phyloP scores from a whole-genome alignment of 2,888 invertebrate genomes.

The Thecocarcelia acutangulata region DNA sequence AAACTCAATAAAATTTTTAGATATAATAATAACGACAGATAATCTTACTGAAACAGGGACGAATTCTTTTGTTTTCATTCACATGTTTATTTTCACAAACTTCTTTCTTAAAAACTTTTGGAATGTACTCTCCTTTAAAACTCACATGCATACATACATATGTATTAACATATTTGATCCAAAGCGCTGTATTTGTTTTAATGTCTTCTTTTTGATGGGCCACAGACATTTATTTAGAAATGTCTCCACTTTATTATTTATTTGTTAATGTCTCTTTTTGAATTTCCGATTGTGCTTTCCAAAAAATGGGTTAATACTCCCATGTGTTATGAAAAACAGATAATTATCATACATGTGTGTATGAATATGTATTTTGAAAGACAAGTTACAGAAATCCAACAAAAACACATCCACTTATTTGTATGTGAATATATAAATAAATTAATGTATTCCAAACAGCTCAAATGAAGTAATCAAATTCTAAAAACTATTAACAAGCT shows the following conservation, averaged over 20 bases:
- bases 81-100: no score
- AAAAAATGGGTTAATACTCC: slow-evolving; percentile 42
- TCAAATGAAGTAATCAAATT: slow-evolving; percentile 10
- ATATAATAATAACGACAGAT: no score
- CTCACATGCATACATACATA: no score
- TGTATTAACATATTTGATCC: not conserved
- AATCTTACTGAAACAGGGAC: no score
- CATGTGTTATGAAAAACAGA: slow-evolving; percentile 5
- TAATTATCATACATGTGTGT: slow-evolving; percentile 28
- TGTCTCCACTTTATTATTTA: not conserved
- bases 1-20: no score
- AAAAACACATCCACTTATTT: slow-evolving; percentile 1
- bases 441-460: not conserved
- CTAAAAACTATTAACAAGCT: slow-evolving; percentile 1
- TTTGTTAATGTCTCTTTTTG: slow-evolving; percentile 6
- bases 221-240: not conserved
- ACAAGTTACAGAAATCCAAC: slow-evolving; percentile 18
- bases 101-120: no score
- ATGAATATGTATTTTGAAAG: slow-evolving; percentile 33
- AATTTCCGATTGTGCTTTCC: not conserved
- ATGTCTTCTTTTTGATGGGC: not conserved
- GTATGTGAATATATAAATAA: not conserved
- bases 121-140: no score
- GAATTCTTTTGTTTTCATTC: no score
- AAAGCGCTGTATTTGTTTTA: not conserved